Conservation (phyloP, 2,888 invertebrate species). For the Limenitis camilla region DNA sequence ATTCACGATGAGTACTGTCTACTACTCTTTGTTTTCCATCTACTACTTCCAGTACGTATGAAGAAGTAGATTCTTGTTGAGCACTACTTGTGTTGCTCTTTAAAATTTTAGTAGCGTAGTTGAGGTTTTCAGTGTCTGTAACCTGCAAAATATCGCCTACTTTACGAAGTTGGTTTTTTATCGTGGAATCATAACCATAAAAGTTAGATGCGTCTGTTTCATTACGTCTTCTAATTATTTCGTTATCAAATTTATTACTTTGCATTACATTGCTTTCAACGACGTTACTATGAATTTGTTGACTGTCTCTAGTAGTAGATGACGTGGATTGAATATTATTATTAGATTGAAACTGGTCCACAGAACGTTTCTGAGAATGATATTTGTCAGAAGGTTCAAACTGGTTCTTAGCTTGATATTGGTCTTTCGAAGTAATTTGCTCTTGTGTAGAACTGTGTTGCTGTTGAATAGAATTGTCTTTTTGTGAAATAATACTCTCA, state of each 20-base stretch:
- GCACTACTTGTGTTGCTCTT: conserved; percentile 75
- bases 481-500: conserved; percentile 55
- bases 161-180: conserved; percentile 60
- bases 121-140: conserved; percentile 49
- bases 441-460: conserved; percentile 48
- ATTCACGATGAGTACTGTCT: conserved; percentile 75
- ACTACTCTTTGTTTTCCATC: conserved; percentile 77
- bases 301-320: conserved; percentile 1
- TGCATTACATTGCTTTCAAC: conserved; percentile 32
- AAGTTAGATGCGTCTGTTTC: conserved; percentile 65
- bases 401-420: conserved; percentile 11
- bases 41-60: conserved; percentile 77
- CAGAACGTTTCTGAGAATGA: too few species aligned
- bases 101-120: conserved; percentile 66
- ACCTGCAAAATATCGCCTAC: conserved; percentile 63
- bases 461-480: conserved; percentile 55
- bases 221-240: conserved; percentile 40
- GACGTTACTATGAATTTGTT: neutral
- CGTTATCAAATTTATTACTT: conserved; percentile 33
- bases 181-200: conserved; percentile 63
- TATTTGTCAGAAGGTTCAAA: conserved; percentile 2
- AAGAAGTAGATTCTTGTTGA: conserved; percentile 76
- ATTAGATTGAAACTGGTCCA: conserved; percentile 36
- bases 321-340: conserved; percentile 5
- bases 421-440: conserved; percentile 34